Base-by-base conservation (phyloP, 2,113 vertebrate genomes). In the Lophius piscatorius region DNA sequence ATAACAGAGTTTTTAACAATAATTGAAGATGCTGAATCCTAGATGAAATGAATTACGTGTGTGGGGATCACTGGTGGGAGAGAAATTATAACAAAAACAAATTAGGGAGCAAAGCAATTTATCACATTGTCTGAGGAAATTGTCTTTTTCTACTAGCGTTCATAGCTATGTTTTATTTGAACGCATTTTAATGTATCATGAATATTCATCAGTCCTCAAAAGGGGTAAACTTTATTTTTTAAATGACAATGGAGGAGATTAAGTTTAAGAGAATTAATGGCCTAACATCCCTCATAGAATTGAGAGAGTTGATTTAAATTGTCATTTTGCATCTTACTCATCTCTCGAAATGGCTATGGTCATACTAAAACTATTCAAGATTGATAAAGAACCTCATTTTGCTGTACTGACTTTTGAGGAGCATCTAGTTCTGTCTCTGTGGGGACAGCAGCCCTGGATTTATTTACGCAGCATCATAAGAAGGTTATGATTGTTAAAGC, bases 401-500 rank as follows among this genome's bases (percentile, higher is more conserved):
- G n/a, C n/a, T n/a, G n/a, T n/a, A n/a, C n/a, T n/a, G n/a, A n/a
- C n/a, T n/a, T n/a, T n/a, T n/a, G n/a, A n/a, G n/a, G n/a, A n/a
- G n/a, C n/a, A n/a, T n/a, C n/a, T n/a, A n/a, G n/a, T n/a, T n/a
- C n/a, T 49, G 23, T 59, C 65, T 63, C 63, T 40, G 44, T 51
- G 62, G 54, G 21, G 41, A 54, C 74, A 57, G 34, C 62, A 40
- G 34, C 70, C 6, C 72, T 76, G 75, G 74, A 84, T 85, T 73
- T 52, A 81, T 88, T 84, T 63, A 57, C 78, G 62, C 76, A 54
- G 57, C n/a, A 65, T 80, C 48, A 14, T 66, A 69, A 76, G 69
- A 79, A 78, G n/a, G 54, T 71, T 52, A 78, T 73, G 66, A 77
- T 68, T n/a, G n/a, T n/a, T n/a, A n/a, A n/a, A n/a, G n/a, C n/a